A percentile compares a stretch with the other conserved stretches of the same genome.
Evolutionary conservation across 2,888 invertebrate species (phyloP).

Genomic region (Megaustenia siamemsis): DNA sequence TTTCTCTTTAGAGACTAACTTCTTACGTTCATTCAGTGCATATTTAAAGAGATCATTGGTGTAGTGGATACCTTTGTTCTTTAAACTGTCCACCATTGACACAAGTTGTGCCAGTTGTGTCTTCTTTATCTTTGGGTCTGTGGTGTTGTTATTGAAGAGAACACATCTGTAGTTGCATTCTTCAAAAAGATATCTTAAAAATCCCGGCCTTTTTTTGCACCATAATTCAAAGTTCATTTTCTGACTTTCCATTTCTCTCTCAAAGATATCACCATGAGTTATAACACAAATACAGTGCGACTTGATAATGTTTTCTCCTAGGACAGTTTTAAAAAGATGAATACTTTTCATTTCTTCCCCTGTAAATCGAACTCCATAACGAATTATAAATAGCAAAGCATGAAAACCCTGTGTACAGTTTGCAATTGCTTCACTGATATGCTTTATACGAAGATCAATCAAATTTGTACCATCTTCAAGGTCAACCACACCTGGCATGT

Average conservation of each 20-base stretch:
- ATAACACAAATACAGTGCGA: too few species aligned
- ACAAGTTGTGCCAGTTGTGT: slow-evolving; percentile 35
- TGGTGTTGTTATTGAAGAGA: slow-evolving; percentile 41
- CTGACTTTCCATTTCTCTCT: slow-evolving; percentile 9
- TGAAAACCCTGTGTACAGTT: slow-evolving; percentile 39
- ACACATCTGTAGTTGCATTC: slow-evolving; percentile 51
- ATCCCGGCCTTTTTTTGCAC: slow-evolving; percentile 17
- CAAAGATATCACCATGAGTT: slow-evolving; percentile 43
- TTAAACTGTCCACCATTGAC: slow-evolving; percentile 28
- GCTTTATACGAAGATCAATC: slow-evolving; percentile 32
- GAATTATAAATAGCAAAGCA: slow-evolving; percentile 39
- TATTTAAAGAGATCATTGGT: slow-evolving; percentile 44
- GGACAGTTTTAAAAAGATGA: slow-evolving; percentile 34
- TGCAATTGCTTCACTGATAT: slow-evolving; percentile 46
- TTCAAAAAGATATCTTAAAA: slow-evolving; percentile 31
- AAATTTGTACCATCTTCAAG: neutral
- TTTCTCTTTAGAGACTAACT: slow-evolving; percentile 5
- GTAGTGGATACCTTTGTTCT: slow-evolving; percentile 37
- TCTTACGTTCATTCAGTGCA: slow-evolving; percentile 21
- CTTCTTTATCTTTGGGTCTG: slow-evolving; percentile 22
- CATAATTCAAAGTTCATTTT: slow-evolving; percentile 24
- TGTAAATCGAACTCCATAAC: slow-evolving; percentile 46
- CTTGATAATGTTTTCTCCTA: slow-evolving; percentile 42
- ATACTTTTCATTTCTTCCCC: slow-evolving; percentile 43
- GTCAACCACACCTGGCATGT: slow-evolving; percentile 48